A percentile compares a stretch with the other conserved stretches of the same genome.
Evolutionary conservation across 2,113 vertebrate species (phyloP).

Genomic region (Plecturocebus donacophilus): DNA sequence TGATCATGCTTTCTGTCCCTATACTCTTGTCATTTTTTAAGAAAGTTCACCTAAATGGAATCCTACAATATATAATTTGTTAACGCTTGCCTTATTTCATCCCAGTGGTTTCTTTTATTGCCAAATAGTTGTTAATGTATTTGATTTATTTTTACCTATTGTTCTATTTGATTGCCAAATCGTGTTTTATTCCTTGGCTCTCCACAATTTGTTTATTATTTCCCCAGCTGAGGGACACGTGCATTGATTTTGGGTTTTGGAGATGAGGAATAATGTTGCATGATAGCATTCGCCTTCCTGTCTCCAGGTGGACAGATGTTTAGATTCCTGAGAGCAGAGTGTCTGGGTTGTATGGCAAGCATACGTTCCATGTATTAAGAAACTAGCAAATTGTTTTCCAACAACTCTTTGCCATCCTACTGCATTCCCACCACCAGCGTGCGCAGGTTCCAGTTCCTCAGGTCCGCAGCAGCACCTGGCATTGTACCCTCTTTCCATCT

Average conservation of each 20-base stretch:
- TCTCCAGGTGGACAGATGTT: neutral
- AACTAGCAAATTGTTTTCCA: fast-evolving
- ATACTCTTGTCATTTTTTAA: neutral
- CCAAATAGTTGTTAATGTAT: no score
- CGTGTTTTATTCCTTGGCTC: neutral
- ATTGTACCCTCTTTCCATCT: neutral
- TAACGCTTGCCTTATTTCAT: neutral
- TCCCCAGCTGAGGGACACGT: fast-evolving
- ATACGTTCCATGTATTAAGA: fast-evolving
- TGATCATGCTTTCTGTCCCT: neutral
- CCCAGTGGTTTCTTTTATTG: neutral
- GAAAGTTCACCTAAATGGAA: neutral
- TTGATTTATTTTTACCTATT: neutral
- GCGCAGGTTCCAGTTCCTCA: fast-evolving
- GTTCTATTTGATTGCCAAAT: fast-evolving
- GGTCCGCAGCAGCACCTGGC: fast-evolving
- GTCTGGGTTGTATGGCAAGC: fast-evolving
- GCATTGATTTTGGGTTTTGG: neutral
- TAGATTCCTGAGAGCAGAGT: no score
- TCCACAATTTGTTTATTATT: fast-evolving
- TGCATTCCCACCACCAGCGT: fast-evolving
- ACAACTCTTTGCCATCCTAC: fast-evolving
- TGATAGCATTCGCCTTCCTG: fast-evolving
- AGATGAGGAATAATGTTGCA: fast-evolving
- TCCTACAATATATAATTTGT: neutral